Percentiles rank a stretch among this genome's conserved stretches.
phyloP scores from a whole-genome alignment of 2,888 invertebrate species.

The Napeogenes inachia region DNA sequence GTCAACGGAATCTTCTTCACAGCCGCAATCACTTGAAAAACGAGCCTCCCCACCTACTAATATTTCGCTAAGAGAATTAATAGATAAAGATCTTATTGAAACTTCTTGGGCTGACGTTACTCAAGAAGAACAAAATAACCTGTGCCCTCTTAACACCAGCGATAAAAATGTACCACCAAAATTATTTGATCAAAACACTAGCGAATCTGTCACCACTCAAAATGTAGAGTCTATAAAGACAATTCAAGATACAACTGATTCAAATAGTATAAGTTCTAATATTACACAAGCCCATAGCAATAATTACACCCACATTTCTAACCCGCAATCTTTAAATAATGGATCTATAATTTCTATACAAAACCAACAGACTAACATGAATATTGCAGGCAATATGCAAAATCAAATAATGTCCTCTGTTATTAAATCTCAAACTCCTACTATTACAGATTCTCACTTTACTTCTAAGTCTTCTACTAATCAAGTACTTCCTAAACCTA shows the following conservation, averaged over 20 bases:
- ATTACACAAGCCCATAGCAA: constrained; percentile 28
- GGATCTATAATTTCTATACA: constrained; percentile 15
- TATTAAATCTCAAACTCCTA: constrained; percentile 33
- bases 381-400: constrained; percentile 28
- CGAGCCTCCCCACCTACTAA: constrained; percentile 63
- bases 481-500: constrained; percentile 36
- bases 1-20: constrained; percentile 41
- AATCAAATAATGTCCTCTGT: constrained; percentile 19
- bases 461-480: constrained; percentile 41
- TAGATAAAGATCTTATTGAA: constrained; percentile 65
- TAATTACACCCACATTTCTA: constrained; percentile 28
- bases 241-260: constrained; percentile 31
- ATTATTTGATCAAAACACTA: constrained; percentile 41
- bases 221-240: constrained; percentile 39
- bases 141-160: constrained; percentile 37
- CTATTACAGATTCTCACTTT: constrained; percentile 29
- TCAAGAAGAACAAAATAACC: constrained; percentile 56
- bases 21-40: constrained; percentile 69
- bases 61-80: constrained; percentile 63
- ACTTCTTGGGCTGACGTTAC: constrained; percentile 72
- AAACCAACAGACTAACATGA: constrained; percentile 24
- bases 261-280: constrained; percentile 21
- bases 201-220: constrained; percentile 40
- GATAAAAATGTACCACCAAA: constrained; percentile 46
- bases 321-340: constrained; percentile 11